A percentile compares a stretch with the other conserved stretches of the same genome.
Evolutionary conservation across 30 jellyfish, hydroid and myxozoan genomes (phyloP).

Genomic region (Morbakka virulenta): DNA sequence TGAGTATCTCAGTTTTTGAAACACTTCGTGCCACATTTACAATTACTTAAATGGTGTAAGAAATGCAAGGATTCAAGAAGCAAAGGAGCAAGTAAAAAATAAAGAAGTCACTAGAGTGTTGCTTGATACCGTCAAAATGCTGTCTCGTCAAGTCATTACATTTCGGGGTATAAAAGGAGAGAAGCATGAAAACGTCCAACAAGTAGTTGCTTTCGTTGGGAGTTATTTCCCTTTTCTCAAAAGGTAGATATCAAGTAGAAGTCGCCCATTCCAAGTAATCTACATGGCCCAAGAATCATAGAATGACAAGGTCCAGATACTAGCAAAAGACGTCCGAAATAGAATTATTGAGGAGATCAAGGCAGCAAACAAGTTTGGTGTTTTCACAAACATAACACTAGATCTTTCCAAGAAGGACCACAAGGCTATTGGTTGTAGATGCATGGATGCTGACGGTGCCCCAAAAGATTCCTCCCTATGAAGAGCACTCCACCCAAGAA

Average conservation of each 20-base stretch:
- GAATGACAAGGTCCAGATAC: slow-evolving; percentile 26
- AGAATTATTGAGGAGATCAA: slow-evolving; percentile 12
- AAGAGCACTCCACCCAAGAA: slow-evolving; percentile 35
- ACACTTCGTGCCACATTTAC: slow-evolving; percentile 51
- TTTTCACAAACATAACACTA: slow-evolving; percentile 50
- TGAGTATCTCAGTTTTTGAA: slow-evolving; percentile 20
- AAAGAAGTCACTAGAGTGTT: slow-evolving; percentile 4
- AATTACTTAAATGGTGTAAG: slow-evolving; percentile 2
- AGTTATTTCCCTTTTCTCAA: slow-evolving; percentile 37
- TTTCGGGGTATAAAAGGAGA: slow-evolving; percentile 30
- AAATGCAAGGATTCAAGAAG: slow-evolving; percentile 34
- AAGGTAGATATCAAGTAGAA: slow-evolving; percentile 12
- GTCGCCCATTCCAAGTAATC: slow-evolving; percentile 18
- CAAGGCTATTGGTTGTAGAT: slow-evolving; percentile 18
- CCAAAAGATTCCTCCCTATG: slow-evolving; percentile 27
- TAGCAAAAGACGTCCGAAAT: slow-evolving; percentile 32
- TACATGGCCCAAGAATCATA: slow-evolving; percentile 49
- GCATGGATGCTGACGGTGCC: slow-evolving; percentile 14
- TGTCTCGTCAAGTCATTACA: slow-evolving; percentile 35
- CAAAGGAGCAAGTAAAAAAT: slow-evolving; percentile 1
- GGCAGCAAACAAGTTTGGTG: slow-evolving; percentile 41
- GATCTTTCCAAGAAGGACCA: slow-evolving; percentile 30
- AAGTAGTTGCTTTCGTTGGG: slow-evolving; percentile 41
- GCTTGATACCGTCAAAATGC: slow-evolving; percentile 14
- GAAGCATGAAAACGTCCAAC: slow-evolving; percentile 39